phyloP scores from a whole-genome alignment of 1,140 invertebrate genomes.

The Episyrphus balteatus region DNA sequence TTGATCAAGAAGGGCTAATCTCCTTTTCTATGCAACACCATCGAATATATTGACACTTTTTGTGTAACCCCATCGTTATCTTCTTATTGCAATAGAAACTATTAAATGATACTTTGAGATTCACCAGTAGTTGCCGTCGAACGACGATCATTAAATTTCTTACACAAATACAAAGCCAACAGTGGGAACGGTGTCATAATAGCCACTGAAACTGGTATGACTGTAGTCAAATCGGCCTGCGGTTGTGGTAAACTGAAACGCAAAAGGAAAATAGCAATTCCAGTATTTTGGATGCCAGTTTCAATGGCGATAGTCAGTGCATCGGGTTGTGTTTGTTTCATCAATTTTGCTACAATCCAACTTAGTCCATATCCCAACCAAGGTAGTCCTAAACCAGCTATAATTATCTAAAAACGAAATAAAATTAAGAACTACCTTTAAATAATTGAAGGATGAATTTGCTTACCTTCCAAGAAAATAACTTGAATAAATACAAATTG shows the following conservation, averaged over 20 bases:
- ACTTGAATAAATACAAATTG: conserved; percentile 79
- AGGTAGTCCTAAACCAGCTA: conserved; percentile 72
- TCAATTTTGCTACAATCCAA: conserved; percentile 44
- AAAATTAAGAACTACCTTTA: not conserved
- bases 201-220: conserved; percentile 74
- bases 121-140: too few relatives aligned
- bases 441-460: not conserved
- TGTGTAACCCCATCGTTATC: too few relatives aligned
- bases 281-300: conserved; percentile 88
- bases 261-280: conserved; percentile 78
- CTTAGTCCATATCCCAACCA: conserved; percentile 76
- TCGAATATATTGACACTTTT: too few relatives aligned
- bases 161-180: conserved; percentile 43
- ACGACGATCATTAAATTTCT: conserved; percentile 13
- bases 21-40: too few relatives aligned
- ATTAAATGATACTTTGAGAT: too few relatives aligned
- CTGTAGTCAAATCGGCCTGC: conserved; percentile 66
- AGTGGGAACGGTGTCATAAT: conserved; percentile 90
- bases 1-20: too few relatives aligned
- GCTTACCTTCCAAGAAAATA: conserved; percentile 77
- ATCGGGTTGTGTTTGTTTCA: conserved; percentile 50
- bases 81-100: too few relatives aligned
- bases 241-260: conserved; percentile 57
- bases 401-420: conserved; percentile 48
- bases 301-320: conserved; percentile 77